Evolutionary conservation across 2,797 vertebrate species (phyloP), one percentile per base, ranked within the genome.

Genomic region (Etheostoma nigrum): DNA sequence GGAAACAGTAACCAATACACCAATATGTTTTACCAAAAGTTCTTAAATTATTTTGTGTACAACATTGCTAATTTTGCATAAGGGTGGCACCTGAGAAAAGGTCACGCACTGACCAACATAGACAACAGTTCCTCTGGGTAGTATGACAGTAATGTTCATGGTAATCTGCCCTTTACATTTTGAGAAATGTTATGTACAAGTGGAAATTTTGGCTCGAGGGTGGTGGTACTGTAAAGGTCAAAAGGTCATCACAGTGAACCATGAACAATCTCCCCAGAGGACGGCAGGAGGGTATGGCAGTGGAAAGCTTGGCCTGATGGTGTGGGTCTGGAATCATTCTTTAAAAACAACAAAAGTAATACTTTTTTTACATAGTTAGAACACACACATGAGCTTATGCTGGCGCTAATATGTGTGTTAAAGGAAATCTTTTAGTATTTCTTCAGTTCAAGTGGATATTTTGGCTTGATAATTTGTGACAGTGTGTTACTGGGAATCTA

Each of bases 81-180:
- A 33, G 18, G 58, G 33, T 40, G 25, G 13, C 51, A 59, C 42
- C 21, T 62, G 45, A 67, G 21, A 69, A 84, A 86, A 79, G 72
- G 60, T 85, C 67, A 81, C 18, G 58, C 19, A 21, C 19, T 60
- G 63, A 67, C 60, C 57, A 63, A 61, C 64, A 66, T 52, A 53
- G 61, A 59, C 30, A 45, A 65, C 36, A 72, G 60, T 71, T 76
- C 74, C 63, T 82, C 67, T 66, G 53, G 55, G 69, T 59, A 83
- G 36, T 72, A 64, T 57, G 67, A 74, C 72, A 44, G 61, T 61
- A 61, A 74, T 72, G 72, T 84, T 74, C 63, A 86, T 78, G 74
- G 75, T 78, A 82, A 90, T 89, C 60, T 88, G 74, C 76, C 80
- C 76, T 86, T 85, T 76, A 78, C 52, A 71, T 81, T 79, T 72